Evolutionary conservation across 2,888 invertebrate genomes (phyloP), one percentile per base, ranked within the genome.

Genomic region (Scaptomyza reducta): DNA sequence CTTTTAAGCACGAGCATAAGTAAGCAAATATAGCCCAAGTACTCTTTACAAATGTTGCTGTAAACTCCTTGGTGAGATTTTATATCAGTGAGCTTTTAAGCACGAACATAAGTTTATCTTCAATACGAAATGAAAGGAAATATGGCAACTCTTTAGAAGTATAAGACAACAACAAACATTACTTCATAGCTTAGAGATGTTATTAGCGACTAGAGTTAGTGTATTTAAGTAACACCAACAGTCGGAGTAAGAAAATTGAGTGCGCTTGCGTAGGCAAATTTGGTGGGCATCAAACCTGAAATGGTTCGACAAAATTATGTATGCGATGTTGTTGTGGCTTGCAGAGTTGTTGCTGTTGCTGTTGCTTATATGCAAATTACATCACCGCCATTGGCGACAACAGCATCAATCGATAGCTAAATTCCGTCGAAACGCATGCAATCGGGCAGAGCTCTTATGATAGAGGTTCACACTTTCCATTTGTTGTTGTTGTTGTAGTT

Each of bases 321-420:
- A 53, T 62, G 44, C 16, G 57, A 22, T 27, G 45, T 18, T 54
- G 45, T 18, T 54, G 46, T 51, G 40, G 40, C 16, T 40, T n/a
- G 33, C 33, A 33, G 33, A 33, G 33, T 49, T 40, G 58, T 18
- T 70, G 61, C 29, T 27, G 27, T 27, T 57, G 45, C 18, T 54
- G 46, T 51, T 45, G 40, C 10, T 40, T n/a, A 11, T 84, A 86
- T 84, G 86, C 84, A 84, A 84, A 84, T 84, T 86, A 84, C 84
- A 84, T 84, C 84, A 83, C 77, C 78, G 42, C 63, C 58, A 54
- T 35, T 55, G 56, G 44, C 70, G 54, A 40, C 72, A 45, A 51
- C 75, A 61, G 51, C 75, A 61, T 58, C 69, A 51, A 50, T 66
- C 70, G 62, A 65, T 64, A 65, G 53, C 61, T 45, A 61, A 58